Evolutionary conservation across 2,797 vertebrate species (phyloP), one percentile per base, ranked within the genome.

Genomic region (Syngnathus acus): DNA sequence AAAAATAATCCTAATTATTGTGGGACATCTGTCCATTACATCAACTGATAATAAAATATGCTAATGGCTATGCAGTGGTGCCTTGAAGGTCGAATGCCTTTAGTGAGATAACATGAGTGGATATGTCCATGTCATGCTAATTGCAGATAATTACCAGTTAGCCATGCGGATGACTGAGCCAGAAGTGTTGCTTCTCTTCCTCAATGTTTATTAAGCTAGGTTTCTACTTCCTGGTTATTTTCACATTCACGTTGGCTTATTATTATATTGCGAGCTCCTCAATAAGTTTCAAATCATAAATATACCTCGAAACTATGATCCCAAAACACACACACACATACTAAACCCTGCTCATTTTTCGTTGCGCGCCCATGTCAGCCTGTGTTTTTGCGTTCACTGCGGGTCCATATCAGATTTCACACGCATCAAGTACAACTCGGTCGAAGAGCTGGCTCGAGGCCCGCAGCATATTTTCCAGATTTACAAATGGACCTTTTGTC

Each of bases 371-470:
- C 38, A 64, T 43, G 48, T 70, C 66, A 65, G 72, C 53, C 73
- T 73, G 47, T 72, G 67, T 76, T 79, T 76, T 80, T 68, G 71
- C 66, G 71, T 87, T 86, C 82, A 85, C 76, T 71, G 73, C 71
- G 66, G 16, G 72, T 68, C 68, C 78, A 64, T 81, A 84, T 88
- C 85, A 80, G 73, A 81, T 89, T 88, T 85, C 85, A 86, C 85
- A 84, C 77, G 75, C 62, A 73, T 73, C 69, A 78, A 78, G 73
- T 72, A 66, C 86, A 84, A 89, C 77, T 88, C 84, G 83, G 80
- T 82, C 70, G 65, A 75, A 70, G 77, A 77, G 65, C 77, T 88
- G 88, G 82, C 83, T 74, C 17, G 6, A 65, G 68, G 83, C 80
- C 80, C 59, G 71, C 65, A 68, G 75, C 71, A 77, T 75, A 73